A percentile compares a stretch with the other conserved stretches of the same genome.
phyloP scores from a whole-genome alignment of 2,888 invertebrate genomes.

The Agrochola lychnidis region DNA sequence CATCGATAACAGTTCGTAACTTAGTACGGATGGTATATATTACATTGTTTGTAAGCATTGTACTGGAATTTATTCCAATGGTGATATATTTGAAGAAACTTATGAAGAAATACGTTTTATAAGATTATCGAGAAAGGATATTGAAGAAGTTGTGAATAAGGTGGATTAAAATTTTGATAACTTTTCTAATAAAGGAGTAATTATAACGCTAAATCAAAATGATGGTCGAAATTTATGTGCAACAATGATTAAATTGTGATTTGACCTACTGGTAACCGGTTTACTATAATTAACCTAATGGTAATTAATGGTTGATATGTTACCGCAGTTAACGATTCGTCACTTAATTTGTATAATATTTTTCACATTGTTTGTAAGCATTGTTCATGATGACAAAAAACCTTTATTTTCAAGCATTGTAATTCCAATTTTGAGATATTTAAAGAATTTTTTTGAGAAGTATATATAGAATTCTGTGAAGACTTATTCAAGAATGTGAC shows the following conservation, averaged over 20 bases:
- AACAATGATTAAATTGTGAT: background rate
- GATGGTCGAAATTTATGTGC: background rate
- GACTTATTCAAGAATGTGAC: background rate
- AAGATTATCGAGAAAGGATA: background rate
- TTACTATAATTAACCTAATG: too few species aligned
- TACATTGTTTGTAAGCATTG: background rate
- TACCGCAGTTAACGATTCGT: background rate
- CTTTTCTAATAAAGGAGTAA: too few species aligned
- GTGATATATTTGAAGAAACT: conserved; percentile 10
- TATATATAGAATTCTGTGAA: background rate
- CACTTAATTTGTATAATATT: background rate
- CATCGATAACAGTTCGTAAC: background rate
- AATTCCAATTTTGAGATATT: background rate
- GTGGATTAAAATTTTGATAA: background rate
- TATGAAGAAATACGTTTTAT: conserved; percentile 25
- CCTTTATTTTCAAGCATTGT: background rate
- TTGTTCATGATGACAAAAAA: background rate
- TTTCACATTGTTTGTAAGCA: background rate
- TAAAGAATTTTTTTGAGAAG: background rate
- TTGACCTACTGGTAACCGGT: too few species aligned
- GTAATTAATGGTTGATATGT: background rate
- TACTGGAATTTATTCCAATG: conserved; percentile 23
- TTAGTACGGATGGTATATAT: conserved; percentile 9
- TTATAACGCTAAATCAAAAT: background rate
- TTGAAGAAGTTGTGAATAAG: too few species aligned